A percentile compares a stretch with the other conserved stretches of the same genome.
Evolutionary conservation across 2,113 vertebrate species (phyloP).

Genomic region (Notothenia rossii): DNA sequence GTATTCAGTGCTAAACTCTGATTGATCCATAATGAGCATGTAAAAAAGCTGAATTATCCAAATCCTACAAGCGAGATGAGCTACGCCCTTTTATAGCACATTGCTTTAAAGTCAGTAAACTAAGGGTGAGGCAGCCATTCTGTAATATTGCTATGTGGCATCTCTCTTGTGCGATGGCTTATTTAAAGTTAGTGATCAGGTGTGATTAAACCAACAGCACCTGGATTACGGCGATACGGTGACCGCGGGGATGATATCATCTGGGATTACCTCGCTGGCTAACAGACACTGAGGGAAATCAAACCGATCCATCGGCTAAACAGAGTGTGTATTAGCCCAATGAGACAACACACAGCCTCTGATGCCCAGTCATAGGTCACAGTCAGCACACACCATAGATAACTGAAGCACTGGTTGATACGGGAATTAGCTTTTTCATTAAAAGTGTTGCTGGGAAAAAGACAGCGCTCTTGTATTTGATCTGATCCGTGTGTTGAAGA

Average conservation of each 20-base stretch:
- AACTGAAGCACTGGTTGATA: neutral
- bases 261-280: constrained; percentile 32
- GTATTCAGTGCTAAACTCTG: neutral
- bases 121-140: neutral
- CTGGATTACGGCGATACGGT: constrained; percentile 44
- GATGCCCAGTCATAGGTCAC: constrained; percentile 16
- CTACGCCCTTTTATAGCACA: too few species aligned
- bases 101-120: too few species aligned
- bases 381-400: neutral
- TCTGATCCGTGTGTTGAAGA: constrained; percentile 1
- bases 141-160: neutral
- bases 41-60: neutral
- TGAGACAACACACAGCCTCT: constrained; percentile 28
- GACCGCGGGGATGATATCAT: constrained; percentile 13
- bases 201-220: constrained; percentile 6
- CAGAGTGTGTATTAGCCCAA: constrained; percentile 49
- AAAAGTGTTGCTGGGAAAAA: constrained; percentile 11
- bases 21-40: too few species aligned
- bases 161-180: constrained; percentile 17
- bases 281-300: constrained; percentile 24
- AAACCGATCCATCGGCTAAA: constrained; percentile 15
- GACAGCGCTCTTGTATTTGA: neutral
- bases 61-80: neutral
- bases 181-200: constrained; percentile 38
- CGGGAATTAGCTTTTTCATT: constrained; percentile 14